Evolutionary conservation across 2,888 invertebrate species (phyloP).

Genomic region (Drosophila putrida): DNA sequence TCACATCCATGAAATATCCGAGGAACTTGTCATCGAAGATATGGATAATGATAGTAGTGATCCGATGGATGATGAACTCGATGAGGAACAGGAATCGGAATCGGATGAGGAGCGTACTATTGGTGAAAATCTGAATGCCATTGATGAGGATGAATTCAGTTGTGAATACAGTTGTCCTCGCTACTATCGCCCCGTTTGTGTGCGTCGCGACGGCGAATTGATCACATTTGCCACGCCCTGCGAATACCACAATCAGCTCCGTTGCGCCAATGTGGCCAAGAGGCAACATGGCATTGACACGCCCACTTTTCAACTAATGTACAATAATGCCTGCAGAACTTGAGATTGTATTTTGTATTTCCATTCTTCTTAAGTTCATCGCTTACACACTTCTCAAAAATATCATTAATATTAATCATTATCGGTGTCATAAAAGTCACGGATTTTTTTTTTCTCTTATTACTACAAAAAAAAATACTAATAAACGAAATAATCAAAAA

Average conservation of each 20-base stretch:
- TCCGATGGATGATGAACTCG: neutral
- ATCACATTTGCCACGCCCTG: conserved; percentile 64
- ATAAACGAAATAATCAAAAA: too few relatives aligned
- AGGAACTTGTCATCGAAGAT: neutral
- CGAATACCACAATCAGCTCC: conserved; percentile 62
- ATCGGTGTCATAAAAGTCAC: too few relatives aligned
- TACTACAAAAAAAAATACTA: neutral
- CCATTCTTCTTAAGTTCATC: neutral
- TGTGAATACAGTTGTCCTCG: conserved; percentile 72
- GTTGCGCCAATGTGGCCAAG: conserved; percentile 56
- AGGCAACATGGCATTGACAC: conserved; percentile 8
- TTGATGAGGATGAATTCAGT: conserved; percentile 40
- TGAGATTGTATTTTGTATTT: conserved; percentile 5
- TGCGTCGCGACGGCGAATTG: conserved; percentile 36
- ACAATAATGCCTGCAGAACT: conserved; percentile 39
- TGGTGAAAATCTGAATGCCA: conserved; percentile 28
- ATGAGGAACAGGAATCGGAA: neutral
- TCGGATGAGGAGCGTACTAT: neutral
- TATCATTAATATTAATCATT: too few relatives aligned
- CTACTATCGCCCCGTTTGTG: conserved; percentile 68
- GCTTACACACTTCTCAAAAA: too few relatives aligned
- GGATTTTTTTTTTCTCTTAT: too few relatives aligned
- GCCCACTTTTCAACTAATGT: conserved; percentile 49
- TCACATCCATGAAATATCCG: neutral
- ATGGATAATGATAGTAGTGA: neutral